Conservation (phyloP, 2,797 vertebrate genomes). For the Valencia hispanica region DNA sequence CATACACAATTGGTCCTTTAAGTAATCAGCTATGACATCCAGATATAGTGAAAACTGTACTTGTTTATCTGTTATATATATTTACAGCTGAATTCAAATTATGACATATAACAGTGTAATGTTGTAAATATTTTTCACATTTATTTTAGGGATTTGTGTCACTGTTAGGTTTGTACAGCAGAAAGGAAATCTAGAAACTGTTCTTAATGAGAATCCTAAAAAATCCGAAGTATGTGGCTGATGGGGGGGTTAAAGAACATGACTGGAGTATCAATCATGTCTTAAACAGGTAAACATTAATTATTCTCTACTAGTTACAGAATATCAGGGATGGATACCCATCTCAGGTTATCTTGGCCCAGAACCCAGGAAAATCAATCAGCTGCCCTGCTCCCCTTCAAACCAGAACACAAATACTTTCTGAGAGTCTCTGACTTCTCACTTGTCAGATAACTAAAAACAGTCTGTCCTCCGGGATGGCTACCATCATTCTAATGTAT, state of each 20-base stretch:
- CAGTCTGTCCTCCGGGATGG: conserved; percentile 62
- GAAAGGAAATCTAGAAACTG: neutral
- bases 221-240: neutral
- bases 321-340: neutral
- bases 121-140: neutral
- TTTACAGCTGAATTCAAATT: neutral
- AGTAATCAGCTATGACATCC: too few relatives aligned
- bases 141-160: neutral
- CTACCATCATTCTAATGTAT: conserved; percentile 75
- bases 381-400: conserved; percentile 19
- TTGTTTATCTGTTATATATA: too few relatives aligned
- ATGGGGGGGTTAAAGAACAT: neutral
- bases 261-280: neutral
- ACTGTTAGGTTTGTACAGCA: neutral
- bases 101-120: neutral
- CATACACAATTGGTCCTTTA: too few relatives aligned
- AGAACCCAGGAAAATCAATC: neutral
- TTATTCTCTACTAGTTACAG: neutral
- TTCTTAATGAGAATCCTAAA: neutral
- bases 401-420: conserved; percentile 63
- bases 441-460: conserved; percentile 77
- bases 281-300: neutral
- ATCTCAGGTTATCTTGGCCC: neutral
- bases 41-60: too few relatives aligned
- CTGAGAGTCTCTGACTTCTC: conserved; percentile 57